These are phyloP conservation scores for Tapera naevia DNA, from an alignment of 2,797 vertebrate genomes.

Conservation along the genomic window DNA sequence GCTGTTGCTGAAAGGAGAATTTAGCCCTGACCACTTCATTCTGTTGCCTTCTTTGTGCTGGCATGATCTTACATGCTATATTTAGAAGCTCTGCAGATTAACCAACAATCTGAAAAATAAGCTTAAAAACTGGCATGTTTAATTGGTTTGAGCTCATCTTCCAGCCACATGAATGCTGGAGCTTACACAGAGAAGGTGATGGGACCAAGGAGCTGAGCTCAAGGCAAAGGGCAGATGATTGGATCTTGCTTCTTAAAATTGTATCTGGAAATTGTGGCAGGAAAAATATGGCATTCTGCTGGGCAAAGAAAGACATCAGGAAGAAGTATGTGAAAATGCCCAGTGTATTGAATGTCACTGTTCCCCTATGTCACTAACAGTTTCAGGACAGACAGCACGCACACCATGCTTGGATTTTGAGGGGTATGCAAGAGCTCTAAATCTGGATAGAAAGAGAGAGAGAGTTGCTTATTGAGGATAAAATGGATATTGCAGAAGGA, in stretches of 20 bases:
- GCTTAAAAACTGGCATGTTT: background rate
- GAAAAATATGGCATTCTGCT: background rate
- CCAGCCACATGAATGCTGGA: background rate
- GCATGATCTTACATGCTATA: background rate
- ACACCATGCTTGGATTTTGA: background rate
- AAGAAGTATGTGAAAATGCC: background rate
- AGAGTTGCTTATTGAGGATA: background rate
- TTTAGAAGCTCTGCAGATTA: background rate
- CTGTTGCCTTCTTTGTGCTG: background rate
- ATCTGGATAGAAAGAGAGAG: background rate
- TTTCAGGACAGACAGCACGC: background rate
- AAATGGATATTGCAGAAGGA: background rate
- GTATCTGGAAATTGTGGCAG: background rate
- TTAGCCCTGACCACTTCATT: background rate
- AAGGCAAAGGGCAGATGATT: background rate
- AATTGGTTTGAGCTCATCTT: background rate
- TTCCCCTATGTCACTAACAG: background rate
- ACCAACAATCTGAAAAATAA: background rate
- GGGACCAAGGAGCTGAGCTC: background rate
- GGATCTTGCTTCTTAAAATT: background rate
- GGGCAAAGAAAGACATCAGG: background rate
- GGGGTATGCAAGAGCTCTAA: background rate
- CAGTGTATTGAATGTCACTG: background rate
- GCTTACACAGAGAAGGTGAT: background rate
- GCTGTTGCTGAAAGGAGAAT: background rate